Evolutionary conservation across 2,888 invertebrate species (phyloP), one percentile per base, ranked within the genome.

Genomic region (Pandemis cinnamomeana): DNA sequence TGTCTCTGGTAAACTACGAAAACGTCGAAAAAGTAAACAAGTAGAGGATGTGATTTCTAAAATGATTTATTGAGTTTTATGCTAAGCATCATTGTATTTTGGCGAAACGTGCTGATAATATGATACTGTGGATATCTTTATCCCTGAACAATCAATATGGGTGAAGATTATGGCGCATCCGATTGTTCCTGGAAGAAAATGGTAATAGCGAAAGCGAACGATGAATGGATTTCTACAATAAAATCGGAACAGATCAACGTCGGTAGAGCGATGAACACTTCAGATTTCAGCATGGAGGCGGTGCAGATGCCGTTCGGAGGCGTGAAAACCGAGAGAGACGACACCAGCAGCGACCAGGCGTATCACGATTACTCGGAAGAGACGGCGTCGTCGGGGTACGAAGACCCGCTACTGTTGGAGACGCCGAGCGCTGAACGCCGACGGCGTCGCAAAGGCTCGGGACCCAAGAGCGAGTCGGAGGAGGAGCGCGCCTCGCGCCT

Each of bases 121-220:
- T 93, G 93, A 84, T 93, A 86, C 88, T 93, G 81, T 92, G 93
- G 93, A 93, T 93, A 87, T 79, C 86, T 72, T 83, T 90, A 80
- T 93, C 93, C 71, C 80, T 92, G 80, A 93, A 93, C 84, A 93
- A 93, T 89, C 93, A 94, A 86, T 92, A 94, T 93, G 93, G 93
- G 87, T 93, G 92, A 78, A 74, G 72, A 93, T 83, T 82, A 86
- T 42, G 84, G 81, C 83, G 82, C 86, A 78, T 86, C 88, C 13
- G 89, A 91, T 83, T 84, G 86, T 86, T 89, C 92, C 74, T 92
- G 91, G 91, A 92, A 92, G 83, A 93, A 93, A 90, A 85, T 92
- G 86, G 90, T 91, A 82, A 88, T 91, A 84, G 86, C 89, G 68
- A 91, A 90, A 86, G 82, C 87, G 78, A 90, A 90, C 80, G 88